These are phyloP conservation scores for Pollenia griseotomentosa DNA, from an alignment of 2,888 invertebrate genomes.

Conservation along the genomic window DNA sequence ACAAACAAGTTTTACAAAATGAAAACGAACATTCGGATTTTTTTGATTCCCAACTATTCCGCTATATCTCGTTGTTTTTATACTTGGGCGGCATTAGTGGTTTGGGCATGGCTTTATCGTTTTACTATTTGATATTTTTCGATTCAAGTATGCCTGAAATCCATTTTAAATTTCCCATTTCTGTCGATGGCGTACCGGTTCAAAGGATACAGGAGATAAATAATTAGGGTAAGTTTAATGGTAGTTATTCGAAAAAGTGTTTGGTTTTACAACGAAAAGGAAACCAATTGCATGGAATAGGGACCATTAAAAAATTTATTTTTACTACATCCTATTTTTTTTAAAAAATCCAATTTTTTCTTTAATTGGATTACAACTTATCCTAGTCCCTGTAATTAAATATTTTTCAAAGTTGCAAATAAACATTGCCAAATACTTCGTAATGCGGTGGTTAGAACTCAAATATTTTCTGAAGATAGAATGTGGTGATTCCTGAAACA, in stretches of 20 bases:
- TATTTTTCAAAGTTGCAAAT: no score
- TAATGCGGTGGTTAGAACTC: no score
- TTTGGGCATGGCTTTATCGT: constrained; percentile 80
- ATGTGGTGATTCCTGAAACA: no score
- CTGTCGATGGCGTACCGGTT: constrained; percentile 80
- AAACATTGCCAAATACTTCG: no score
- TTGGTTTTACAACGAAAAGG: no score
- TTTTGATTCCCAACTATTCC: constrained; percentile 80
- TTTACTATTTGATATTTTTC: constrained; percentile 82
- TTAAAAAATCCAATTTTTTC: no score
- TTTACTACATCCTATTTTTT: no score
- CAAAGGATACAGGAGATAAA: constrained; percentile 78
- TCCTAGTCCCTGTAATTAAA: no score
- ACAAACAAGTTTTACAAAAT: constrained; percentile 19
- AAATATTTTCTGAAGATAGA: no score
- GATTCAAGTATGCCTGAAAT: constrained; percentile 83
- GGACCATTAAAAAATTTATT: no score
- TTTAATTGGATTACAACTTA: no score
- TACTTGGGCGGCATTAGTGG: constrained; percentile 82
- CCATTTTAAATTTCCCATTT: constrained; percentile 81
- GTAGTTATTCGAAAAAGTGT: not conserved
- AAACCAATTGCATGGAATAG: no score
- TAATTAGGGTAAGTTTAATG: constrained; percentile 65
- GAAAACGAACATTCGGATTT: constrained; percentile 75
- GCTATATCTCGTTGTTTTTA: constrained; percentile 79